Evolutionary conservation across 1,140 invertebrate species (phyloP), one percentile per base, ranked within the genome.

Genomic region (Aphaenogaster floridana): DNA sequence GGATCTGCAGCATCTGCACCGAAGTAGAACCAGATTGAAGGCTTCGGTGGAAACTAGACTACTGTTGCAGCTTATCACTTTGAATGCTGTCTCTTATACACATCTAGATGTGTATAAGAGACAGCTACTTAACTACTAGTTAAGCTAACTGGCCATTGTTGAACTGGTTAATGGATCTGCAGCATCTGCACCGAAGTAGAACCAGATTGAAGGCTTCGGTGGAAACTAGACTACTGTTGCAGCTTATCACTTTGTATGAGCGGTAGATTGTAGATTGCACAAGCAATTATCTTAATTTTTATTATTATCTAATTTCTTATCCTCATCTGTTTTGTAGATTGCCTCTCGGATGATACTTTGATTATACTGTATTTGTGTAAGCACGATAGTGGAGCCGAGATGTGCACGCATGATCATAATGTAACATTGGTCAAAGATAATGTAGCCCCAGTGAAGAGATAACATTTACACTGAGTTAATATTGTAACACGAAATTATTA

Each of bases 371-470:
- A 28, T 28, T 28, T 28, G 28, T 28, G n/a, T 50, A 39, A 54
- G n/a, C 8, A 72, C 13, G n/a, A 50, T 34, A 50, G 15, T 34
- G 7, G 4, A 8, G 4, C 1, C 11, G 3, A 52, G 17, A 34
- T 13, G 21, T 59, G 17, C 0, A 17, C 3, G 36, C 9, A 28
- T 61, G 39, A 45, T 61, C 7, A 45, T 42, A 9, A 9, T 66
- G 2, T 72, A 36, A 7, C 28, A 59, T 76, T 28, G 54, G 8
- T 42, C 7, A 34, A 9, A 77, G 54, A 77, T 77, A 77, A 77
- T 13, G 39, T 77, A 15, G 3, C 21, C 39, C 11, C n/a, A 21
- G 1, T 28, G 13, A 15, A 17, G 52, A 78, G 21, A 42, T 15
- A 63, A 34, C 4, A 17, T 61, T 77, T 77, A 28, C 1, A 28